Evolutionary conservation across 2,888 invertebrate genomes (phyloP), one percentile per base, ranked within the genome.

Genomic region (Cephus nigrinus): DNA sequence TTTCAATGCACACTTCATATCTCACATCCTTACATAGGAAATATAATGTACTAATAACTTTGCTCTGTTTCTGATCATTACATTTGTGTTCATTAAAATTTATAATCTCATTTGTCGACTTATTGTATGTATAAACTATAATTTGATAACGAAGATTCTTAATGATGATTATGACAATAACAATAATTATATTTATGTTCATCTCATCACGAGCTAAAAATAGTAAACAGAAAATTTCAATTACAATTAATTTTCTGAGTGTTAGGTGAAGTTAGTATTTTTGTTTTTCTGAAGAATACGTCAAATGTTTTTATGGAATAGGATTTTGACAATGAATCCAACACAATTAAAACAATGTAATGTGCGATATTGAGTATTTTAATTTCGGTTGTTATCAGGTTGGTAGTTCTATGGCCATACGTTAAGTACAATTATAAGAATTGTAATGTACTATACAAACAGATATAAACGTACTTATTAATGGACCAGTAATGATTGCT

Each of bases 401-500:
- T 23, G 55, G 0, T 5, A 55, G 55, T 23, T 55, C 23, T 23
- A 55, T 55, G 23, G 55, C 2, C 23, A 23, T 55, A 55, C 9
- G 0, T 55, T 55, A 23, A 23, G 23, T 55, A 23, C 9, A 9
- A 23, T 23, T 55, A 55, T 55, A 55, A 55, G 55, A 2, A 23
- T 5, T 40, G 15, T 23, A 23, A 55, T 23, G 23, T 9, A 23
- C 55, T 5, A 0, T 15, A 23, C 9, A 55, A 55, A 55, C 9
- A 55, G 23, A 23, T 55, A 55, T 23, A 55, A 68, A 34, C 72
- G 11, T 55, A 34, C n/a, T 76, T 72, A 76, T 72, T 23, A 72
- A 72, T 76, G 73, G 68, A 73, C 72, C 33, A 72, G 76, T 76
- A 40, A 69, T 75, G 12, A 35, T 23, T 55, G 55, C 15, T 55